Evolutionary conservation across 2,113 vertebrate genomes (phyloP).

Genomic region (Eleginops maclovinus): DNA sequence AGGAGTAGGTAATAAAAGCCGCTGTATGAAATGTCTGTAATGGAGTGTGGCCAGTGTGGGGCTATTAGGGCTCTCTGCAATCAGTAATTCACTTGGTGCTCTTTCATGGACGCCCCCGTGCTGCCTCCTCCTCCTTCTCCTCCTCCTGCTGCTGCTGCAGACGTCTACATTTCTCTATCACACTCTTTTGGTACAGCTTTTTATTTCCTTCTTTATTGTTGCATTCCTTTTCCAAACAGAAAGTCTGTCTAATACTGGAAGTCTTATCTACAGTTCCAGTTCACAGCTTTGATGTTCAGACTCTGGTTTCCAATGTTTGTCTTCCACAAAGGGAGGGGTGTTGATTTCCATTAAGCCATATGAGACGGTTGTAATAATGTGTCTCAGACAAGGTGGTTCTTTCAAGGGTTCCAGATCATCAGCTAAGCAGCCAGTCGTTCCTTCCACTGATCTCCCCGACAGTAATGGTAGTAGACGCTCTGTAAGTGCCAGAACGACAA

Average conservation of each 20-base stretch:
- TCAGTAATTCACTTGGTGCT: conserved; percentile 75
- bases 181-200: conserved; percentile 6
- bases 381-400: conserved; percentile 38
- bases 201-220: conserved; percentile 22
- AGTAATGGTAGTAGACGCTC: conserved; percentile 40
- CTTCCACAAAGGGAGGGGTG: conserved; percentile 55
- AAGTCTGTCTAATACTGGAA: conserved; percentile 46
- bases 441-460: conserved; percentile 28
- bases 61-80: conserved; percentile 80
- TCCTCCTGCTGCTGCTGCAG: conserved; percentile 47
- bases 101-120: conserved; percentile 56
- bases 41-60: conserved; percentile 77
- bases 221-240: conserved; percentile 37
- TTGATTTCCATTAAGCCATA: conserved; percentile 48
- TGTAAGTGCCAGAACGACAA: conserved; percentile 53
- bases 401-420: conserved; percentile 64
- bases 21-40: conserved; percentile 80
- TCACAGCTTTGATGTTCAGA: conserved; percentile 30
- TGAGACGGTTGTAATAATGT: conserved; percentile 50
- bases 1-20: conserved; percentile 79
- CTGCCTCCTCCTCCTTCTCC: conserved; percentile 42
- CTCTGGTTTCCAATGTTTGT: conserved; percentile 20
- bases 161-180: conserved; percentile 59
- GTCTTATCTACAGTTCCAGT: conserved; percentile 62
- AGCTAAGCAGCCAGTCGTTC: conserved; percentile 15